Evolutionary conservation across 2,113 vertebrate species (phyloP).

Genomic region (Mungos mungo): DNA sequence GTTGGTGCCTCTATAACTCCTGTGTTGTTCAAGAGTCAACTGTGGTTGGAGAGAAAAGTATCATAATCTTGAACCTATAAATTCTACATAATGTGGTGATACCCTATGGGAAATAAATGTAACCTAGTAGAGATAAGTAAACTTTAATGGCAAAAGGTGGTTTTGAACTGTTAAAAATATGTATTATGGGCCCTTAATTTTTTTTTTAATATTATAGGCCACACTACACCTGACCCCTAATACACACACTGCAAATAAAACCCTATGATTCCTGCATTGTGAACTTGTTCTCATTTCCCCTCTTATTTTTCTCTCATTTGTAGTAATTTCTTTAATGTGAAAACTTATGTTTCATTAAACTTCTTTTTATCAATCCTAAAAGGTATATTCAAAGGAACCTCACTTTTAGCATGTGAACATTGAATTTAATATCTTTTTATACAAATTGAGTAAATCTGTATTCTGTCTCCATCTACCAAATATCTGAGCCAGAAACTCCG

Average conservation of each 20-base stretch:
- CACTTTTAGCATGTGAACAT: background rate
- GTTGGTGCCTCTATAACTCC: too few species aligned
- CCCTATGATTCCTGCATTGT: background rate
- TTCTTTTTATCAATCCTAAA: background rate
- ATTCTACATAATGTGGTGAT: background rate
- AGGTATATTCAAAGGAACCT: background rate
- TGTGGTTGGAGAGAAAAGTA: background rate
- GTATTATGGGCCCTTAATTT: background rate
- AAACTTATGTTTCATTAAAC: background rate
- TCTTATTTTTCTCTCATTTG: background rate
- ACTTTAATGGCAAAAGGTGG: background rate
- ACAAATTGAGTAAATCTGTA: background rate
- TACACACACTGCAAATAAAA: background rate
- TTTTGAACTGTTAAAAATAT: slow-evolving; percentile 26
- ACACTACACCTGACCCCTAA: background rate
- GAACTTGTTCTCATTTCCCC: background rate
- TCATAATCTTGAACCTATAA: background rate
- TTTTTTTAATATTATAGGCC: background rate
- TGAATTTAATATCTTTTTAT: background rate
- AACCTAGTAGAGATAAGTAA: background rate
- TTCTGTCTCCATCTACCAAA: background rate
- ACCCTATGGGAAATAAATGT: background rate
- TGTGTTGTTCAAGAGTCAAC: too few species aligned
- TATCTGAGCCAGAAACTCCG: background rate
- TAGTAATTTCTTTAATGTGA: slow-evolving; percentile 27